Evolutionary conservation across 37 sponge, comb jelly and placozoan species (phyloP).

Genomic region (Bolinopsis microptera): DNA sequence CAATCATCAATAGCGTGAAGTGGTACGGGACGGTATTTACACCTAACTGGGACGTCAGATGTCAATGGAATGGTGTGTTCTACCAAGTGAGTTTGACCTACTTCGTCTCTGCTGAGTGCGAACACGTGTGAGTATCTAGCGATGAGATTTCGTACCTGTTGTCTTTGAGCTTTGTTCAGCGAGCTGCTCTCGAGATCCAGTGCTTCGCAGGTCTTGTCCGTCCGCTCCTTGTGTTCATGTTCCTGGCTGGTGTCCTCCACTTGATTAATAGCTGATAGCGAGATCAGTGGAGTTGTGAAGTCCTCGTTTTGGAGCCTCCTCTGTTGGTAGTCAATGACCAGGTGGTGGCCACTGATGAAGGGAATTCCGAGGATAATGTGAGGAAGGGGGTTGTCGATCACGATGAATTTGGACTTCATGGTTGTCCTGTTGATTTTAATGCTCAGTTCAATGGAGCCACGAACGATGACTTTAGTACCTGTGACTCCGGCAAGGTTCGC

Average conservation of each 20-base stretch:
- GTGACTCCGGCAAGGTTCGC: background rate
- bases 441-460: background rate
- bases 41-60: background rate
- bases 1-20: background rate
- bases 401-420: background rate
- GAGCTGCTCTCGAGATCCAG: background rate
- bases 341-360: background rate
- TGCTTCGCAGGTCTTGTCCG: background rate
- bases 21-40: background rate
- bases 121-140: background rate
- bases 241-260: background rate
- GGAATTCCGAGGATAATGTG: background rate
- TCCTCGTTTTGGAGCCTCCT: background rate
- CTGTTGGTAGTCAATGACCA: background rate
- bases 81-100: background rate
- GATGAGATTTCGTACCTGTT: background rate
- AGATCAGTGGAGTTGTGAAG: background rate
- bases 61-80: constrained; percentile 4
- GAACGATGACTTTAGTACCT: background rate
- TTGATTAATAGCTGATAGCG: background rate
- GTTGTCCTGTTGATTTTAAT: background rate
- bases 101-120: background rate
- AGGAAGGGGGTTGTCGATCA: background rate
- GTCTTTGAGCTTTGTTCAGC: background rate
- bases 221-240: background rate